Evolutionary conservation across 2,797 vertebrate genomes (phyloP), one percentile per base, ranked within the genome.

Genomic region (Rhincodon typus): DNA sequence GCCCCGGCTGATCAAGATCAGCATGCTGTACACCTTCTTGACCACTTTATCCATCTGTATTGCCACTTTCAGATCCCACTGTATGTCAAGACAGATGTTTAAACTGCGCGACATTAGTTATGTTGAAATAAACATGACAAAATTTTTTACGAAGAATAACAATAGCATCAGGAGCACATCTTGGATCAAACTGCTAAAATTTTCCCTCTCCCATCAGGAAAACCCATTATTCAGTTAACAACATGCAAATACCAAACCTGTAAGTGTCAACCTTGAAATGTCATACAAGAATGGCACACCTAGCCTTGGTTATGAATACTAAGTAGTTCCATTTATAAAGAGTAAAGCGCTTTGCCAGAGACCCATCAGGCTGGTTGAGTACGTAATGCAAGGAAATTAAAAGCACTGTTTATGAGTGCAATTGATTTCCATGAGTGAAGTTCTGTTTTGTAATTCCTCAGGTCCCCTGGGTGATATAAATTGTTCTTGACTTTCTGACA

Each of bases 201-300:
- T 13, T n/a, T 34, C 87, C 62, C 88, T 34, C 15, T 66, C 30
- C 27, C 88, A n/a, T 21, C 62, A n/a, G n/a, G n/a, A 21, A 23
- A 21, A 93, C 42, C 34, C 2, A 42, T 42, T 69, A 21, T 42
- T 93, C 62, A 25, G 90, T 42, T 42, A 69, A 38, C n/a, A 69
- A 69, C 38, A 38, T 91, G 19, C 90, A 67, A 67, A 15, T 42
- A 25, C 21, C n/a, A 42, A 1, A 67, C 90, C 67, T 19, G 23
- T 38, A 67, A 67, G 66, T 93, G 38, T 17, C 90, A 67, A 93
- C 90, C 12, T 93, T 93, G 90, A 69, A 93, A 69, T 93, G n/a
- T 42, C 62, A 38, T 42, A 42, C 90, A 25, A 69, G 21, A 69
- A 93, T 67, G 42, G n/a, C 90, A 93, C n/a, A 69, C 62, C 66